Evolutionary conservation across 2,888 invertebrate genomes (phyloP), one percentile per base, ranked within the genome.

Genomic region (Automeris io): DNA sequence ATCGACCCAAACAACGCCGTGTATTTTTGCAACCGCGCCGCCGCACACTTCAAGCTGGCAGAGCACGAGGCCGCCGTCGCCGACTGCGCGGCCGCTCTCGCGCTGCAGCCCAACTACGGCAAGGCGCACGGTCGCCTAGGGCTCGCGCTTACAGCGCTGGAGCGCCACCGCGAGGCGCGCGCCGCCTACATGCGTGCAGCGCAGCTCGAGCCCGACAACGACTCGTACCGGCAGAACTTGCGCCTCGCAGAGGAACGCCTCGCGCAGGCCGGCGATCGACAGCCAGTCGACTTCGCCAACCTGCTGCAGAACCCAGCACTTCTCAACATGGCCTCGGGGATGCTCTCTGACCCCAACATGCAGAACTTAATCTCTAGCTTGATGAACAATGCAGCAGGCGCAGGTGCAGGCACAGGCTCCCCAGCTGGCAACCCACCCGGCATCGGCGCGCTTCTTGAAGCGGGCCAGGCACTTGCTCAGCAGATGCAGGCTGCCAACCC

Each of bases 1-100:
- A 82, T 96, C 40, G 95, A 98, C 71, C 91, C 93, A 16, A 90
- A 90, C 45, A 98, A 98, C 85, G 93, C 98, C 0, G 95, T 99
- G 19, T 99, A 94, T 80, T 99, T 95, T 74, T 98, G 98, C 74
- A 99, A 99, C 72, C 91, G 99, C 51, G 99, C 99, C 32, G 99
- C 99, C 1, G 97, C 98, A 1, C 93, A 94, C 70, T 97, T 95
- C 67, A 96, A 97, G 67, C 81, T 98, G 49, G 93, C 93, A 34
- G 92, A 95, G 61, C 93, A 96, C 63, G 89, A 92, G 40, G 89
- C 91, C 43, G 96, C 98, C 7, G 93, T 99, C 37, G 91, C 92
- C 37, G 99, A 99, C 78, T 98, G 98, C 71, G 91, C 93, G 56
- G 91, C 92, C 31, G 98, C 99, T 3, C 88, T 99, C 38, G 89